Conservation (phyloP, 2,797 vertebrate species). For the Pempheris klunzingeri region DNA sequence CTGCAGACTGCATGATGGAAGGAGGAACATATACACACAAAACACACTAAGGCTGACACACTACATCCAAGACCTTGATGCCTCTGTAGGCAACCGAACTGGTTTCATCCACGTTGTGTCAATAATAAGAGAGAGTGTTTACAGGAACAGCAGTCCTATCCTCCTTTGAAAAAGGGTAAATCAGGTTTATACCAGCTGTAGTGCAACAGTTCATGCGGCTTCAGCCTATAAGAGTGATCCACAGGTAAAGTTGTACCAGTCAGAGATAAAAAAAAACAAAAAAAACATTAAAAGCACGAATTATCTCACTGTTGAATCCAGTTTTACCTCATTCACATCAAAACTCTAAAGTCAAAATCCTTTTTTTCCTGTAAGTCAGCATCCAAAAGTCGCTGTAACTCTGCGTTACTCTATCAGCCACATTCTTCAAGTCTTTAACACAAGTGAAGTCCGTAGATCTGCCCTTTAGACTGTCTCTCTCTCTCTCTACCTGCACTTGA, state of each 20-base stretch:
- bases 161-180: slow-evolving; percentile 21
- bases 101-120: slow-evolving; percentile 68
- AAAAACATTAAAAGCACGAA: not conserved
- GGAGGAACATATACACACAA: slow-evolving; percentile 32
- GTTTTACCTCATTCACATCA: too few relatives aligned
- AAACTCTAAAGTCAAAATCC: slow-evolving; percentile 14
- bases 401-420: not conserved
- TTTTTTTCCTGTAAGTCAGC: not conserved
- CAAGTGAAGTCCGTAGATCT: slow-evolving; percentile 39
- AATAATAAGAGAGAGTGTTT: slow-evolving; percentile 66
- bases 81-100: slow-evolving; percentile 54
- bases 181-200: not conserved
- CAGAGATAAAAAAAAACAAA: not conserved
- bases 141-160: slow-evolving; percentile 54
- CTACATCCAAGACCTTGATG: slow-evolving; percentile 36
- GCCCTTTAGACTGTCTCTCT: slow-evolving; percentile 69
- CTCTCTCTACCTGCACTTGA: slow-evolving; percentile 34
- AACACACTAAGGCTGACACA: slow-evolving; percentile 38
- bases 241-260: slow-evolving; percentile 5
- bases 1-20: slow-evolving; percentile 84
- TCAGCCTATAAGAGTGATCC: slow-evolving; percentile 2
- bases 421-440: slow-evolving; percentile 10
- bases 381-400: slow-evolving; percentile 18
- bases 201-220: slow-evolving; percentile 8
- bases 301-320: not conserved